Base-by-base conservation (phyloP, 2,888 invertebrate genomes). In the Acrobasis suavella region DNA sequence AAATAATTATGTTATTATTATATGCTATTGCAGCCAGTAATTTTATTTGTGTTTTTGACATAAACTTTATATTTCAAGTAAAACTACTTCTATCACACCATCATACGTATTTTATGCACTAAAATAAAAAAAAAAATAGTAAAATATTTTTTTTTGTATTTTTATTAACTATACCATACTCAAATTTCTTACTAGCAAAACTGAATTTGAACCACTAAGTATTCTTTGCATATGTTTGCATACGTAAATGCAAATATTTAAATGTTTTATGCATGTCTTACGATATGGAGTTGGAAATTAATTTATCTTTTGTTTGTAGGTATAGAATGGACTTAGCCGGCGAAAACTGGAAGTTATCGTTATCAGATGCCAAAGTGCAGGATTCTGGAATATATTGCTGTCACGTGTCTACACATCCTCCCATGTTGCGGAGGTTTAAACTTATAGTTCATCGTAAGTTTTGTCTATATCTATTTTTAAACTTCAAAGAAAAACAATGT, bases 301-400 rank as follows among this genome's bases (percentile, higher is more conserved):
- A n/a, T 22, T 46, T 16, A 39, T 38, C 14, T 37, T 56, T 17
- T 15, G 9, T 63, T 58, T n/a, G 17, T 75, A 92, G 92, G 78
- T 92, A 89, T 64, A 81, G 85, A 71, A 89, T 92, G 59, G 92
- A 92, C 59, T 77, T 92, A 64, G 88, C 89, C 0, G 91, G 89
- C 5, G 91, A 92, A 58, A 91, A 87, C 64, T 93, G 92, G 92
- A 85, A 87, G 60, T 69, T 93, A 55, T 81, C 83, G 1, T 69
- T 93, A 14, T 71, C 80, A 0, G 86, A 89, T 39, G 90, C 88
- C 0, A 87, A 81, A 66, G 80, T 83, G 0, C 83, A 82, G 39
- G 92, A 93, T 65, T 91, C 92, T 0, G 92, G 92, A 0, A 80
- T 86, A 0, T 93, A 92, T 68, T 89, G 92, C 69, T 93, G 92